Evolutionary conservation across 2,797 vertebrate species (phyloP), one percentile per base, ranked within the genome.

Genomic region (Sebastes steindachneri): DNA sequence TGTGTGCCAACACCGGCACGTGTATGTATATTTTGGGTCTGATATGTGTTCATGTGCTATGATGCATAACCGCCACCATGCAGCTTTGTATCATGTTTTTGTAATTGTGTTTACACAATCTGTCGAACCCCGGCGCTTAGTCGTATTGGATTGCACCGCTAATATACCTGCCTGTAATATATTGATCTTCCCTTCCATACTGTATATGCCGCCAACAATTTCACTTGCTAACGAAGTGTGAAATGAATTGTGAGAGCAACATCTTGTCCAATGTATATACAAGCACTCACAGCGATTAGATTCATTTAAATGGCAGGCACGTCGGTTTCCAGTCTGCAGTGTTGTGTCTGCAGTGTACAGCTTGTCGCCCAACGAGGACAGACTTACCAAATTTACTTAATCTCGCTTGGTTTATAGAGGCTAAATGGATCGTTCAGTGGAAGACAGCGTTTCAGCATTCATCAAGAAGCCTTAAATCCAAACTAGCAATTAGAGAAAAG

Each of bases 141-240:
- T 9, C 35, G 21, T 73, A 81, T 76, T 72, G 78, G 31, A 84
- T 68, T 86, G 69, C 68, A 59, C 62, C 26, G 7, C 77, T 84
- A 88, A 92, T 90, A 89, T 90, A 89, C 87, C 86, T 88, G 69
- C 19, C 80, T 79, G 57, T 81, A 80, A 88, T 73, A 70, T 88
- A 92, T 91, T 83, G 86, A 93, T 91, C 82, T 71, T 60, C 15
- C 75, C 51, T 80, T 80, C 79, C 51, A 75, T 83, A 87, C 74
- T 71, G 80, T 87, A 89, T 70, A 88, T 80, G n/a, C 75, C 79
- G 77, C 75, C 84, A 70, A 85, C 84, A 85, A 85, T 91, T 86
- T 91, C 75, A 78, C 68, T 37, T 69, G 78, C 79, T 89, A 94
- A 94, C 80, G 53, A 93, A 92, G 92, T 92, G 93, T 94, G 92